Percentiles rank a stretch among this genome's conserved stretches.
Conservation (phyloP, 2,113 vertebrate genomes). For the Rutilus rutilus region DNA sequence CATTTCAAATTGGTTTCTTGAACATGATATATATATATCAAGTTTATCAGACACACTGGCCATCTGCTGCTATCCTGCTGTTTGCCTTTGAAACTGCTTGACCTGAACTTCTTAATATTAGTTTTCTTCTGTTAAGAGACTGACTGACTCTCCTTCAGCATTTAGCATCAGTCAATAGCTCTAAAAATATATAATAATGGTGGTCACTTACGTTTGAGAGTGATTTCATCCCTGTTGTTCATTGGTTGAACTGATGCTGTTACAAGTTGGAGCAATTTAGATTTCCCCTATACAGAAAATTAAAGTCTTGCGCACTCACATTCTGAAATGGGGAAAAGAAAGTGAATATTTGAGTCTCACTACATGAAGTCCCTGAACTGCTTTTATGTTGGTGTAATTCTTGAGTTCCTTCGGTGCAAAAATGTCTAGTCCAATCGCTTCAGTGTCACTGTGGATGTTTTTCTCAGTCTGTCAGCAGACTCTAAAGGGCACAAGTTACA, state of each 20-base stretch:
- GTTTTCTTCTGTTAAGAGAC: neutral
- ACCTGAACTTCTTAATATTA: slow-evolving; percentile 5
- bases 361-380: slow-evolving; percentile 27
- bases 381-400: slow-evolving; percentile 11
- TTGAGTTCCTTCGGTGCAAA: neutral
- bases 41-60: neutral
- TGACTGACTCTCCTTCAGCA: neutral
- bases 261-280: neutral
- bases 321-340: neutral
- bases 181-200: neutral
- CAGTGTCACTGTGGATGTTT: slow-evolving; percentile 50
- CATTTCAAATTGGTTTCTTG: too few relatives aligned
- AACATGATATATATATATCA: neutral
- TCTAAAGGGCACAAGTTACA: slow-evolving; percentile 7
- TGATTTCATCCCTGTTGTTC: neutral
- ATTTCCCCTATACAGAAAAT: neutral
- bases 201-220: neutral
- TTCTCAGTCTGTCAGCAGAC: slow-evolving; percentile 38
- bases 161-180: slow-evolving; percentile 7
- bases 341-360: neutral
- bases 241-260: neutral
- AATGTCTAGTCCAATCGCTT: slow-evolving; percentile 51
- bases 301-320: neutral
- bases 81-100: neutral
- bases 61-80: slow-evolving; percentile 16